Evolutionary conservation across 1,140 invertebrate genomes (phyloP).

Genomic region (Drosophila baimaii): DNA sequence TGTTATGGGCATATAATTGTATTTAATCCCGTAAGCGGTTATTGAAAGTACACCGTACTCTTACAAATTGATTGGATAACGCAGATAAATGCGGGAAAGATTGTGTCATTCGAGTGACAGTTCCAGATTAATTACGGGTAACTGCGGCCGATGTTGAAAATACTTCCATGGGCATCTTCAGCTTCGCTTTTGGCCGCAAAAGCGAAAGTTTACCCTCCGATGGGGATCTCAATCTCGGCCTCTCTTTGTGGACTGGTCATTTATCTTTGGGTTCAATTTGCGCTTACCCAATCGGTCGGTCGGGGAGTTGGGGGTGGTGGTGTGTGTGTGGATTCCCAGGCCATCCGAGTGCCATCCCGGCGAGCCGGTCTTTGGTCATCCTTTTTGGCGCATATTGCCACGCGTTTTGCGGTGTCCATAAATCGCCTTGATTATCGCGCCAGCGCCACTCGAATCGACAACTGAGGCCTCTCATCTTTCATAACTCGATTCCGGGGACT

Average conservation of each 20-base stretch:
- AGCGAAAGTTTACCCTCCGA: slow-evolving; percentile 69
- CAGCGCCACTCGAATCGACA: slow-evolving; percentile 54
- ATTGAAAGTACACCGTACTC: no score
- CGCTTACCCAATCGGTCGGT: slow-evolving; percentile 71
- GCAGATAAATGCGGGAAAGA: not conserved
- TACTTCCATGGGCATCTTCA: slow-evolving; percentile 26
- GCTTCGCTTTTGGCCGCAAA: slow-evolving; percentile 33
- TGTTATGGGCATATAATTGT: not conserved
- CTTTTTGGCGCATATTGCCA: slow-evolving; percentile 59
- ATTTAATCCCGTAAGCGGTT: slow-evolving; percentile 5
- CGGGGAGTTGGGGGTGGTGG: slow-evolving; percentile 1
- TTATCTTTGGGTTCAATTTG: slow-evolving; percentile 76
- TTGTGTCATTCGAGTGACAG: slow-evolving; percentile 15
- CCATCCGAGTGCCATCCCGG: slow-evolving; percentile 8
- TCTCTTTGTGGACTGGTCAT: slow-evolving; percentile 58
- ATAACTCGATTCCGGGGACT: slow-evolving; percentile 45
- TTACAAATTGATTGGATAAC: slow-evolving; percentile 13
- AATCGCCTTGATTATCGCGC: slow-evolving; percentile 76
- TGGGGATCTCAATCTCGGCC: slow-evolving; percentile 70
- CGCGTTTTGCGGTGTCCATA: slow-evolving; percentile 68
- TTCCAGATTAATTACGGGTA: slow-evolving; percentile 65
- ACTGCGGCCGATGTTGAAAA: slow-evolving; percentile 29
- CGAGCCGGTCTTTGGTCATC: slow-evolving; percentile 58
- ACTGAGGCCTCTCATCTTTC: slow-evolving; percentile 49
- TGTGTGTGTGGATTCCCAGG: slow-evolving; percentile 26